Conservation (phyloP, 2,888 invertebrate genomes). For the Spodoptera exigua region DNA sequence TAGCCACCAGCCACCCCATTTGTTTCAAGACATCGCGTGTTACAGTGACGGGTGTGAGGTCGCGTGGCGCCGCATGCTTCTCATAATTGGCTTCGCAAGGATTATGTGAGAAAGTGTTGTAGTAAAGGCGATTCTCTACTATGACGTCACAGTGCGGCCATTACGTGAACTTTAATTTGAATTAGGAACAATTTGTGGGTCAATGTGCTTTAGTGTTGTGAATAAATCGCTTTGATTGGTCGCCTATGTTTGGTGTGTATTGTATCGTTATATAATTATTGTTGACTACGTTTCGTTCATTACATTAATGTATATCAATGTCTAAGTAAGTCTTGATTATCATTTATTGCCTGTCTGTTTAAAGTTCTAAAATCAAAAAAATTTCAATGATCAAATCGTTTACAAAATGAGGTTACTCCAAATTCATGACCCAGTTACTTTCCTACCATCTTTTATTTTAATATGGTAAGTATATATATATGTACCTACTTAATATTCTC, state of each 20-base stretch:
- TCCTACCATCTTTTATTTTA: too few relatives aligned
- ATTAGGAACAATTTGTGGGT: conserved; percentile 34
- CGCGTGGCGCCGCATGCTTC: conserved; percentile 61
- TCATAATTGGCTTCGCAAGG: conserved; percentile 65
- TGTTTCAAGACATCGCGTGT: conserved; percentile 60
- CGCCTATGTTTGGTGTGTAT: neutral
- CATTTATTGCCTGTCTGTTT: too few relatives aligned
- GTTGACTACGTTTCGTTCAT: neutral
- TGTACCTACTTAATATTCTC: too few relatives aligned
- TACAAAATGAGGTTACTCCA: too few relatives aligned
- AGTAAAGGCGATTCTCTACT: conserved; percentile 57
- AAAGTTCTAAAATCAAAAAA: too few relatives aligned
- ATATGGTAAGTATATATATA: too few relatives aligned
- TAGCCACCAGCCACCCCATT: conserved; percentile 27
- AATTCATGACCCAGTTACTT: too few relatives aligned
- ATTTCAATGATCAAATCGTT: too few relatives aligned
- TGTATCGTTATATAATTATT: neutral
- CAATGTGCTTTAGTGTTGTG: conserved; percentile 22
- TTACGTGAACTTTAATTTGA: conserved; percentile 55
- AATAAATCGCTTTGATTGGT: conserved; percentile 9
- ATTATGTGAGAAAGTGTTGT: conserved; percentile 69
- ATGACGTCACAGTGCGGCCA: conserved; percentile 54
- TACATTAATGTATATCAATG: too few relatives aligned
- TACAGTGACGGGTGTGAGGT: conserved; percentile 51
- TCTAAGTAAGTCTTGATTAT: too few relatives aligned